These are phyloP conservation scores for Melangyna quadrimaculata DNA, from an alignment of 2,888 invertebrate genomes.

Conservation along the genomic window DNA sequence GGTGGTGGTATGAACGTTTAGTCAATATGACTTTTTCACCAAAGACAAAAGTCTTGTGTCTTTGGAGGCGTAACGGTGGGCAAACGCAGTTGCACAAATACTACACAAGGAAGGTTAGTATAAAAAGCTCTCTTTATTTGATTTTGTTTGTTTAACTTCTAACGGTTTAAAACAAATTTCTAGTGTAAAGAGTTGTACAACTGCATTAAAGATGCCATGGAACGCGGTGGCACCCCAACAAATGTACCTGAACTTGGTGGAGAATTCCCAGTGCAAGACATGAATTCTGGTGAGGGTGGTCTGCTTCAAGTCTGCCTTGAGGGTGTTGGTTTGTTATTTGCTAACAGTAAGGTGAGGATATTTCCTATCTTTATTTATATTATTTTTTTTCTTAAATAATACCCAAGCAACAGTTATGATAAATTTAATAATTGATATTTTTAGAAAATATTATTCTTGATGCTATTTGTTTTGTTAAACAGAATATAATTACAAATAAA, in stretches of 20 bases:
- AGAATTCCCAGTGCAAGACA: conserved; percentile 99
- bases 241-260: conserved; percentile 86
- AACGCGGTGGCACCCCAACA: conserved; percentile 88
- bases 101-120: conserved; percentile 96
- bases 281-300: conserved; percentile 98
- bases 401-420: conserved; percentile 52
- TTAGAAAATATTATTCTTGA: conserved; percentile 50
- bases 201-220: conserved; percentile 99
- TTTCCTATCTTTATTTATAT: conserved; percentile 51
- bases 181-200: conserved; percentile 99
- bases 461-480: conserved; percentile 57
- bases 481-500: conserved; percentile 62
- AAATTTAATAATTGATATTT: conserved; percentile 29
- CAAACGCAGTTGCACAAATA: conserved; percentile 98
- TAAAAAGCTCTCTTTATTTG: background rate
- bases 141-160: background rate
- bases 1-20: conserved; percentile 99
- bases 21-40: conserved; percentile 99
- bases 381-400: background rate
- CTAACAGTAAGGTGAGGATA: conserved; percentile 97
- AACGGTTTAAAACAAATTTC: conserved; percentile 1
- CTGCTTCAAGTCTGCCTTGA: conserved; percentile 99
- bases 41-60: conserved; percentile 97
- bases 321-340: conserved; percentile 98
- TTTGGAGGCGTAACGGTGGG: conserved; percentile 97